Conservation (phyloP, 2,888 invertebrate genomes). For the Tenthredo notha region DNA sequence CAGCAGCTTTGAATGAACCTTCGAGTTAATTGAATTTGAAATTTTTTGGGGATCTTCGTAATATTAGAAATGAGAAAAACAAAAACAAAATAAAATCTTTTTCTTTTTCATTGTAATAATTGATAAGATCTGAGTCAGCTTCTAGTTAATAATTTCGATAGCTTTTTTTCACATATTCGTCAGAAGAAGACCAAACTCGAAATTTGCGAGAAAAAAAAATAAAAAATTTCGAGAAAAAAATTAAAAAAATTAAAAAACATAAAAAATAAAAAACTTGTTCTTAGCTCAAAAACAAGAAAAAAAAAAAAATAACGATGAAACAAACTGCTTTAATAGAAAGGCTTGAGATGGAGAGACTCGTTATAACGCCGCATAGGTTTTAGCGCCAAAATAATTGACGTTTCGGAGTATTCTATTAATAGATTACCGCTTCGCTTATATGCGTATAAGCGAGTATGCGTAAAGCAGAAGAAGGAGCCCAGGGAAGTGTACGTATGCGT, state of each 20-base stretch:
- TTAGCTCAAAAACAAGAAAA: not conserved
- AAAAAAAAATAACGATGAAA: not conserved
- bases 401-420: constrained; percentile 46
- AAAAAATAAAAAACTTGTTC: not conserved
- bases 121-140: not conserved
- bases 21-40: not conserved
- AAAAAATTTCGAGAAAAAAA: too few relatives aligned
- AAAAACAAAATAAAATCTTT: not conserved
- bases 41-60: not conserved
- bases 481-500: not conserved
- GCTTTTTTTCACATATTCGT: not conserved
- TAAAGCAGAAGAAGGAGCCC: not conserved
- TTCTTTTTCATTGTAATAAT: not conserved
- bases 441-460: not conserved
- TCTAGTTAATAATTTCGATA: not conserved
- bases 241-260: not conserved
- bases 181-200: not conserved
- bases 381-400: constrained; percentile 53
- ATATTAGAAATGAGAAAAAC: too few relatives aligned
- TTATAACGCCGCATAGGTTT: constrained; percentile 4
- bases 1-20: not conserved
- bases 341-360: not conserved
- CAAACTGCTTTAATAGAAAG: not conserved
- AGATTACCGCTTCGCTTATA: constrained; percentile 17
- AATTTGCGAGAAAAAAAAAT: not conserved